Conservation (phyloP, 2,888 invertebrate genomes). For the Platycheirus albimanus region DNA sequence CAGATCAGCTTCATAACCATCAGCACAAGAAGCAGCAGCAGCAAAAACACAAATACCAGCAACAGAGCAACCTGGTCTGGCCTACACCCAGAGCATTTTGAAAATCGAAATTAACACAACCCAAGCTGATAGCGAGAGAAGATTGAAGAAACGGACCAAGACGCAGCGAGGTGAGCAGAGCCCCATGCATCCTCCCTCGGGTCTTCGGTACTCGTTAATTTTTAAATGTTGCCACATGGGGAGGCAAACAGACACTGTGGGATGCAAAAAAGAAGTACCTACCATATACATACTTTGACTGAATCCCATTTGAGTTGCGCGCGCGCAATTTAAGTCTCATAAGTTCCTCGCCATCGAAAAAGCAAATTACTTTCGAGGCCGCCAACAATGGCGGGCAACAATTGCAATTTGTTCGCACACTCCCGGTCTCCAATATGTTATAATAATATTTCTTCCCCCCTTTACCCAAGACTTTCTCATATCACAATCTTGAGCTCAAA, state of each 20-base stretch:
- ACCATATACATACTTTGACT: constrained; percentile 7
- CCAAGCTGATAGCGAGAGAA: constrained; percentile 29
- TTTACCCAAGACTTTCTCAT: constrained; percentile 35
- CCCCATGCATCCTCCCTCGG: constrained; percentile 36
- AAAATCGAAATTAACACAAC: constrained; percentile 65
- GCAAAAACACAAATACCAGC: too few species aligned
- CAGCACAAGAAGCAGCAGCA: constrained; percentile 30
- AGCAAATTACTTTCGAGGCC: constrained; percentile 76
- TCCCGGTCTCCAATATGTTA: constrained; percentile 75
- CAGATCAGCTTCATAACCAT: constrained; percentile 50
- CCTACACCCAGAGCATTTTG: constrained; percentile 65
- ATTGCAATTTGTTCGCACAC: constrained; percentile 83
- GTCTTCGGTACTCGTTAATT: constrained; percentile 66
- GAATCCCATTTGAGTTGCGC: constrained; percentile 50
- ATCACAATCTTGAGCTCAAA: constrained; percentile 70
- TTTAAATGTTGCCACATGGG: constrained; percentile 72
- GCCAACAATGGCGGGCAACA: constrained; percentile 82
- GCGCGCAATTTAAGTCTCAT: constrained; percentile 57
- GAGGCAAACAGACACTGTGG: constrained; percentile 64
- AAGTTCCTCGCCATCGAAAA: constrained; percentile 69
- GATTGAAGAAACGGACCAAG: constrained; percentile 44
- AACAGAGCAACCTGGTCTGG: constrained; percentile 56
- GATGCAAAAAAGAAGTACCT: constrained; percentile 5
- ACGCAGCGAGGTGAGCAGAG: constrained; percentile 17
- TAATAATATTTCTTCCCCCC: constrained; percentile 40